Percentiles rank a stretch among this genome's conserved stretches.
Evolutionary conservation across 2,797 vertebrate genomes (phyloP).

Genomic region (Semotilus atromaculatus): DNA sequence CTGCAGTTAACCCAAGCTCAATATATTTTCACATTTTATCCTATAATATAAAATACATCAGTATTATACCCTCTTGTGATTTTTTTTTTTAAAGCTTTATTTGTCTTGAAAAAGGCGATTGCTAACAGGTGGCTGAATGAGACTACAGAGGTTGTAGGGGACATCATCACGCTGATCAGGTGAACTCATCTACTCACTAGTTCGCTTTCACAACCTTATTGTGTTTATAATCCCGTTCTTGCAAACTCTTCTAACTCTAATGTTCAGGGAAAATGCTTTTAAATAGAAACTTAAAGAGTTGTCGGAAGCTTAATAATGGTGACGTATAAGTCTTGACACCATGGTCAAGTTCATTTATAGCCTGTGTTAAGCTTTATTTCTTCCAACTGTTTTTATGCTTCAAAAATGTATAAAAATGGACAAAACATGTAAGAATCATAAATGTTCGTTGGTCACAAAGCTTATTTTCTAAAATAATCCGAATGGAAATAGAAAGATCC

Average conservation of each 20-base stretch:
- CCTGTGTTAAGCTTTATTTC: neutral
- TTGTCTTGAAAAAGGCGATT: neutral
- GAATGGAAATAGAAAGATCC: neutral
- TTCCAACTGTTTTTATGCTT: neutral
- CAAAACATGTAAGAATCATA: too few relatives aligned
- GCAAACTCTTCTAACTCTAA: neutral
- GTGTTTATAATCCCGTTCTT: neutral
- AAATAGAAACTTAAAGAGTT: too few relatives aligned
- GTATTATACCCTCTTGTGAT: neutral
- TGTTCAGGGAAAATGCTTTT: neutral
- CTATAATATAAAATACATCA: neutral
- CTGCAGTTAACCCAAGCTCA: neutral
- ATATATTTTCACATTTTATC: neutral
- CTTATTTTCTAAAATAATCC: too few relatives aligned
- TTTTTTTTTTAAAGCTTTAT: neutral
- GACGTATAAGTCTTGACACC: neutral
- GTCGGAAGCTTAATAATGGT: neutral
- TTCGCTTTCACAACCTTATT: neutral
- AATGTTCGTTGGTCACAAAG: too few relatives aligned
- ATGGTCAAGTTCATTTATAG: neutral
- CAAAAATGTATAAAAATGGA: too few relatives aligned
- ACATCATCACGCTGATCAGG: neutral
- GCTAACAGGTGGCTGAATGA: neutral
- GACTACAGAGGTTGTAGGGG: neutral
- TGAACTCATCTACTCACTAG: neutral